These are phyloP conservation scores for Pteruthius melanotis DNA, from an alignment of 2,113 vertebrate genomes.

Conservation along the genomic window DNA sequence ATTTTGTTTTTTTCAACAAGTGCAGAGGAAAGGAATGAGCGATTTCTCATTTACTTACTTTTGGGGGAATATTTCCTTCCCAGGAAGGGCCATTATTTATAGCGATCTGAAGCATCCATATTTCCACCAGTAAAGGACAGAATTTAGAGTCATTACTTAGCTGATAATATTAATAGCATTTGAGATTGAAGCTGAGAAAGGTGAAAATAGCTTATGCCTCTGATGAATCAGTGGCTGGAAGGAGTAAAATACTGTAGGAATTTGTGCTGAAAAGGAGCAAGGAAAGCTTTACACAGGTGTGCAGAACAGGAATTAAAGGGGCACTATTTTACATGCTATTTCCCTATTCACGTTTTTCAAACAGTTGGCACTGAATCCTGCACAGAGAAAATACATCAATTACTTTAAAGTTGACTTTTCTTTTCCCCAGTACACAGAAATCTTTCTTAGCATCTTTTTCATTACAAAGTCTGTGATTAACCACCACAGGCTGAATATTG, in stretches of 20 bases:
- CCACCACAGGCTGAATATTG: neutral
- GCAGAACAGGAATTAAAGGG: neutral
- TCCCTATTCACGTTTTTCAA: neutral
- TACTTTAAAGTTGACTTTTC: neutral
- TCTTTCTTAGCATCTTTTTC: neutral
- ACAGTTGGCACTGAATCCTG: neutral
- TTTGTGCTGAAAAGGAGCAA: neutral
- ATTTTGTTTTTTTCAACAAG: neutral
- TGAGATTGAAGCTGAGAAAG: constrained; percentile 7
- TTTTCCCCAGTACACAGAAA: neutral
- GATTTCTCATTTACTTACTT: constrained; percentile 14
- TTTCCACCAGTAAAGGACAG: neutral
- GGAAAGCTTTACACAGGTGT: neutral
- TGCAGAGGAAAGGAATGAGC: neutral
- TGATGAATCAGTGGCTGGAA: neutral
- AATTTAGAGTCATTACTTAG: neutral
- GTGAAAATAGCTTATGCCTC: neutral
- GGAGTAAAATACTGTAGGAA: neutral
- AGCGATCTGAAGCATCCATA: neutral
- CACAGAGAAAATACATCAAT: neutral
- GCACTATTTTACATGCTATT: neutral
- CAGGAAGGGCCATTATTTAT: neutral
- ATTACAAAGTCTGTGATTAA: neutral
- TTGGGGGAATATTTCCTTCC: neutral
- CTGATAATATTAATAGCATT: constrained; percentile 14